Conservation (phyloP, 2,797 vertebrate genomes). For the Astyanax mexicanus region DNA sequence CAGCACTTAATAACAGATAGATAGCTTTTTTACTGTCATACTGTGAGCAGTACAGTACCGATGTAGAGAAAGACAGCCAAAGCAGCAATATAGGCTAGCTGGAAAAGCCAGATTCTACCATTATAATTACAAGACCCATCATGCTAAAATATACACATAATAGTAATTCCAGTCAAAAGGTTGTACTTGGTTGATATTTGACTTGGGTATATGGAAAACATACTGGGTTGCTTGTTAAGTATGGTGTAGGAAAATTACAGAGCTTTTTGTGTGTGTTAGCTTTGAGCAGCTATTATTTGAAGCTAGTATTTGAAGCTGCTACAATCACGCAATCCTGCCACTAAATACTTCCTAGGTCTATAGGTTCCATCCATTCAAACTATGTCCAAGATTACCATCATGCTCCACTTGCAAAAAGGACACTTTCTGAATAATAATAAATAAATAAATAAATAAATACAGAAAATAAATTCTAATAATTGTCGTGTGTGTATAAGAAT, state of each 20-base stretch:
- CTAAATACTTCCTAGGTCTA: conserved; percentile 15
- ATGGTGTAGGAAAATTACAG: conserved; percentile 5
- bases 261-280: conserved; percentile 6
- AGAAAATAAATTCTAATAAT: too few species aligned
- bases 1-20: conserved; percentile 41
- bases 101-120: conserved; percentile 42
- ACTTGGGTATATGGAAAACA: conserved; percentile 26
- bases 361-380: background rate
- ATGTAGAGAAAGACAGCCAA: conserved; percentile 45
- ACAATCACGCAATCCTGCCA: conserved; percentile 35
- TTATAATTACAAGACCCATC: conserved; percentile 49
- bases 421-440: conserved; percentile 30
- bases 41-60: conserved; percentile 34
- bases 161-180: conserved; percentile 37
- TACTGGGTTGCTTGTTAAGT: conserved; percentile 4
- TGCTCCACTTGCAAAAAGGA: conserved; percentile 31
- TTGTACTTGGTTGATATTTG: conserved; percentile 11
- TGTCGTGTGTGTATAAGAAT: too few species aligned
- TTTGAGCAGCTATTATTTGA: conserved; percentile 18
- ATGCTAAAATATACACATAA: conserved; percentile 59
- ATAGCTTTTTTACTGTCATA: conserved; percentile 25
- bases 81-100: conserved; percentile 50
- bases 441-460: too few species aligned
- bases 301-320: conserved; percentile 10
- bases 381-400: background rate